phyloP scores from a whole-genome alignment of 1,140 invertebrate species.

The Drosophila lacteicornis region DNA sequence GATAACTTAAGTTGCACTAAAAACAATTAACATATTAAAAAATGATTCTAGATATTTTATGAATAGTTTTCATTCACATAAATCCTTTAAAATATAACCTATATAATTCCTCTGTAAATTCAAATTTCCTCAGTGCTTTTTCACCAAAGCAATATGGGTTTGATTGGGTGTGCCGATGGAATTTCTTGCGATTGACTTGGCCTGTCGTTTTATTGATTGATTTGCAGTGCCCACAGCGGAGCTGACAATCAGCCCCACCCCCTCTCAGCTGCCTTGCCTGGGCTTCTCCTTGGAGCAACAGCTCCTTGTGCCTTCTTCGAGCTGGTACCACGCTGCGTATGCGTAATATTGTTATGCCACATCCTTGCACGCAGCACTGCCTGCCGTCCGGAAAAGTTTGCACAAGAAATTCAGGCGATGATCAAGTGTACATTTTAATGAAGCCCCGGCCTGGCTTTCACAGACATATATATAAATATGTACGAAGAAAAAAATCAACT shows the following conservation, averaged over 20 bases:
- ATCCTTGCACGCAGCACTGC: conserved; percentile 12
- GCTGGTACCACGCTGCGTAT: conserved; percentile 66
- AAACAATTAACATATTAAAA: no score
- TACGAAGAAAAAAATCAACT: conserved; percentile 48
- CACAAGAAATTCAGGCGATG: conserved; percentile 77
- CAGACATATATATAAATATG: conserved; percentile 4
- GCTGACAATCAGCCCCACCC: conserved; percentile 52
- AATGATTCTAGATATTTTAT: no score
- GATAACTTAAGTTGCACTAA: no score
- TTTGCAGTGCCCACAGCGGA: conserved; percentile 68
- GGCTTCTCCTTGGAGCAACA: conserved; percentile 17
- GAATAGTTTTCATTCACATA: no score
- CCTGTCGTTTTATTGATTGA: conserved; percentile 78
- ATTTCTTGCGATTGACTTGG: conserved; percentile 78
- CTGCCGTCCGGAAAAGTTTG: conserved; percentile 52
- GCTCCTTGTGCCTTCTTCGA: conserved; percentile 1
- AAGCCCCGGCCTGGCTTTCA: conserved; percentile 29
- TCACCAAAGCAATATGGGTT: conserved; percentile 22
- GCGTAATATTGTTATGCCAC: conserved; percentile 71
- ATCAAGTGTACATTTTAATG: conserved; percentile 81
- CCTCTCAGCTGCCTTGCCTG: neutral
- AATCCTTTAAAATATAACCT: neutral
- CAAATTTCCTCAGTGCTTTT: conserved; percentile 12
- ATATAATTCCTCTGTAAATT: no score
- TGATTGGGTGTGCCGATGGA: conserved; percentile 30